Evolutionary conservation across 2,797 vertebrate species (phyloP).

Genomic region (Syngnathus rostellatus): DNA sequence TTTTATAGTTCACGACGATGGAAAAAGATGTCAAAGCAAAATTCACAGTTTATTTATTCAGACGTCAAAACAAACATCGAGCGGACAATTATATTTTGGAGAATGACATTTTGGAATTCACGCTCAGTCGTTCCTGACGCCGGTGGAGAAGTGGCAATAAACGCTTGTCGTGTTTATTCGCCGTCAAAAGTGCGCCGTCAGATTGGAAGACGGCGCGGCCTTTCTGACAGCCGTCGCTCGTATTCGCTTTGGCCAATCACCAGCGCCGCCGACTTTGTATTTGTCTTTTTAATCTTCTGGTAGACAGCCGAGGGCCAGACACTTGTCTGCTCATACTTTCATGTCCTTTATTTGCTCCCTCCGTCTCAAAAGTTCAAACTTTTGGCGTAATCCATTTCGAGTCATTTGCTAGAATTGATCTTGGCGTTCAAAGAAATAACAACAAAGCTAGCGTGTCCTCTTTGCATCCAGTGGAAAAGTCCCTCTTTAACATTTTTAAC

Average conservation of each 20-base stretch:
- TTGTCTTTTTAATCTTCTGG: constrained; percentile 5
- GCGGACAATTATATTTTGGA: background rate
- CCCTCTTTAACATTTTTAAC: no score
- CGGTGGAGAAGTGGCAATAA: background rate
- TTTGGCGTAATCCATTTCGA: no score
- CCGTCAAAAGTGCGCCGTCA: background rate
- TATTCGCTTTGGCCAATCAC: constrained; percentile 1
- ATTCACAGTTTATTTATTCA: background rate
- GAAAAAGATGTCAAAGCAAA: constrained; percentile 14
- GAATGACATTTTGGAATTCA: background rate
- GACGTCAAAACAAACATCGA: constrained; percentile 1
- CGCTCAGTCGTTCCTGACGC: background rate
- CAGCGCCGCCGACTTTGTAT: background rate
- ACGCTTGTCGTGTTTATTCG: background rate
- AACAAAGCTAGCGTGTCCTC: no score
- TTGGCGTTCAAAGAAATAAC: background rate
- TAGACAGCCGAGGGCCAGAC: background rate
- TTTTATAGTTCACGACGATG: constrained; percentile 15
- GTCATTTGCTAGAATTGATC: no score
- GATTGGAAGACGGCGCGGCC: background rate
- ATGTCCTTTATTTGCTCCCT: constrained; percentile 3
- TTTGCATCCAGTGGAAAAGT: no score
- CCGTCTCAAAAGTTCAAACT: background rate
- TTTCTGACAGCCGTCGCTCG: background rate
- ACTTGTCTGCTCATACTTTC: background rate